Percentiles rank a stretch among this genome's conserved stretches.
Evolutionary conservation across 2,888 invertebrate species (phyloP).

Genomic region (Drosophila gaucha): DNA sequence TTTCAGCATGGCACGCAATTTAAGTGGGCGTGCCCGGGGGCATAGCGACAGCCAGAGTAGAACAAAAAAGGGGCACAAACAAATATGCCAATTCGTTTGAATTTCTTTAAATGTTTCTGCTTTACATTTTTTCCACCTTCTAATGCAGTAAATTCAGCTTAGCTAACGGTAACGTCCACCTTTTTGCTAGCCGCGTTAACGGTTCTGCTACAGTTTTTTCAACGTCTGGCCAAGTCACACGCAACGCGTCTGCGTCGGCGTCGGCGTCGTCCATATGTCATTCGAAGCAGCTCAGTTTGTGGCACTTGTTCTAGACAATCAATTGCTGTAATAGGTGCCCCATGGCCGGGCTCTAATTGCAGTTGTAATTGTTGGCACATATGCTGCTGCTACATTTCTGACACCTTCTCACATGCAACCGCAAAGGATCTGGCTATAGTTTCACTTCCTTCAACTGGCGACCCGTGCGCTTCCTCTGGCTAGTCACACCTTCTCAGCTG

Average conservation of each 20-base stretch:
- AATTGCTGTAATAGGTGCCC: constrained; percentile 42
- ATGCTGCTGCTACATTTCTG: constrained; percentile 52
- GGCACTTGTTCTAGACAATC: constrained; percentile 66
- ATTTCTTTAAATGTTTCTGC: constrained; percentile 73
- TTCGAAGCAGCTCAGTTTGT: constrained; percentile 7
- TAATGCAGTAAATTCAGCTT: constrained; percentile 45
- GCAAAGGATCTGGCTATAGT: constrained; percentile 53
- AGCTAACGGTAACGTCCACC: constrained; percentile 61
- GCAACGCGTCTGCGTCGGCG: constrained; percentile 41
- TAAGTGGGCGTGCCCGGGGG: constrained; percentile 82
- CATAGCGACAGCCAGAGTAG: constrained; percentile 45
- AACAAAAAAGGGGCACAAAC: constrained; percentile 31
- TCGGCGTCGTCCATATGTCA: constrained; percentile 75
- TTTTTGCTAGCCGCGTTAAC: constrained; percentile 44
- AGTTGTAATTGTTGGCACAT: constrained; percentile 57
- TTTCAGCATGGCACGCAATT: constrained; percentile 83
- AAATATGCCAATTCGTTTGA: constrained; percentile 78
- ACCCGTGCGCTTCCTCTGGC: constrained; percentile 51
- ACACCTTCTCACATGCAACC: constrained; percentile 60
- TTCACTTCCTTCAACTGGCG: constrained; percentile 50
- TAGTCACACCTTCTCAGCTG: constrained; percentile 64
- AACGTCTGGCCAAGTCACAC: constrained; percentile 66
- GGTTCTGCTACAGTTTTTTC: constrained; percentile 46
- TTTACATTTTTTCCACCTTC: constrained; percentile 14
- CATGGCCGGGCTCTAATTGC: constrained; percentile 51